Conservation (phyloP, 2,113 vertebrate genomes). For the Trogon surrucura region DNA sequence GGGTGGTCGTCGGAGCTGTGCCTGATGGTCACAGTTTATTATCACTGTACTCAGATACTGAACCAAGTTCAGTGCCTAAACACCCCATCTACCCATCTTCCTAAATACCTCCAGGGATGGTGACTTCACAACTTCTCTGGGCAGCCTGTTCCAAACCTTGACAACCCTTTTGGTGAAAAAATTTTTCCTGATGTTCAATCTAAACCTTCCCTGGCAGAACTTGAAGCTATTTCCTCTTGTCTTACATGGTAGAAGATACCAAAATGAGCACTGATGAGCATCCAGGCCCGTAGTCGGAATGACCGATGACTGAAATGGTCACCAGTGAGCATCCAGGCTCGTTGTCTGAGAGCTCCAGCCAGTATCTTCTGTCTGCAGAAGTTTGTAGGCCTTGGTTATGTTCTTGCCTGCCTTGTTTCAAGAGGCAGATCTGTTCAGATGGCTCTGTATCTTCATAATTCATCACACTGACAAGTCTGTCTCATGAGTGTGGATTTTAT, state of each 20-base stretch:
- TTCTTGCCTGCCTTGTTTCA: neutral
- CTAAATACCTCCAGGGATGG: no score
- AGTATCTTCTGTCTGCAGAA: neutral
- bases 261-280: no score
- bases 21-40: neutral
- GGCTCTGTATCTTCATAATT: neutral
- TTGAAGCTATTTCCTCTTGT: no score
- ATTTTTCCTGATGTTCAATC: no score
- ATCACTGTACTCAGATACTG: fast-evolving
- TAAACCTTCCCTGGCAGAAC: no score
- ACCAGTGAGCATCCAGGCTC: neutral
- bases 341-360: fast-evolving
- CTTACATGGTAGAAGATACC: no score
- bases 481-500: neutral
- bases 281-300: no score
- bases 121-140: no score
- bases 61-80: no score
- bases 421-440: neutral
- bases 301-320: neutral
- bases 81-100: no score
- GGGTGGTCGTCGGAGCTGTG: neutral
- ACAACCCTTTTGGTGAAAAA: no score
- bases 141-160: no score
- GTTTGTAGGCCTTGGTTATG: neutral
- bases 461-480: neutral